phyloP scores from a whole-genome alignment of 2,797 vertebrate species.

The Lemur catta region DNA sequence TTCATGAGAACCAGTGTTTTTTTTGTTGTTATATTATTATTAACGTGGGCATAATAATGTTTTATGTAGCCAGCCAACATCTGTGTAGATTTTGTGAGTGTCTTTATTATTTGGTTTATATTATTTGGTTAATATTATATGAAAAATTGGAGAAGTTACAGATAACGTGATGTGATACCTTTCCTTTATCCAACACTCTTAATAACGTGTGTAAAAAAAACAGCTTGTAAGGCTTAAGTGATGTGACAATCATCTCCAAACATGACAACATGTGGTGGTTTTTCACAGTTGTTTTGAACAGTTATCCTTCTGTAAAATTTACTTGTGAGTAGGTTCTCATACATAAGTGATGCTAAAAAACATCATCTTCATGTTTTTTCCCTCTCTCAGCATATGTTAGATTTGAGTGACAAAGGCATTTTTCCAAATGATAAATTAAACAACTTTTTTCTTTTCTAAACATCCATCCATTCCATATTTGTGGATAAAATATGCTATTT shows the following conservation, averaged over 20 bases:
- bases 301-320: constrained; percentile 40
- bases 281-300: constrained; percentile 65
- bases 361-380: neutral
- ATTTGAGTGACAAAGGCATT: neutral
- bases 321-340: constrained; percentile 44
- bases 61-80: neutral
- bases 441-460: neutral
- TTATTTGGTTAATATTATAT: neutral
- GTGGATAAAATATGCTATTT: neutral
- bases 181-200: constrained; percentile 20
- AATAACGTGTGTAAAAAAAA: constrained; percentile 24
- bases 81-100: neutral
- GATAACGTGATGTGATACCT: neutral
- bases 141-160: neutral
- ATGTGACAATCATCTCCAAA: constrained; percentile 1
- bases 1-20: neutral
- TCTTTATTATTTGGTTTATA: neutral
- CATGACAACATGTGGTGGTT: neutral
- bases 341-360: constrained; percentile 27
- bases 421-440: constrained; percentile 21
- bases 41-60: neutral
- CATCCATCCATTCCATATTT: neutral
- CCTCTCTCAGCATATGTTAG: constrained; percentile 38
- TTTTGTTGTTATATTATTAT: neutral
- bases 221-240: constrained; percentile 21